Conservation (phyloP, 2,888 invertebrate genomes). For the Ophion slaviceki region DNA sequence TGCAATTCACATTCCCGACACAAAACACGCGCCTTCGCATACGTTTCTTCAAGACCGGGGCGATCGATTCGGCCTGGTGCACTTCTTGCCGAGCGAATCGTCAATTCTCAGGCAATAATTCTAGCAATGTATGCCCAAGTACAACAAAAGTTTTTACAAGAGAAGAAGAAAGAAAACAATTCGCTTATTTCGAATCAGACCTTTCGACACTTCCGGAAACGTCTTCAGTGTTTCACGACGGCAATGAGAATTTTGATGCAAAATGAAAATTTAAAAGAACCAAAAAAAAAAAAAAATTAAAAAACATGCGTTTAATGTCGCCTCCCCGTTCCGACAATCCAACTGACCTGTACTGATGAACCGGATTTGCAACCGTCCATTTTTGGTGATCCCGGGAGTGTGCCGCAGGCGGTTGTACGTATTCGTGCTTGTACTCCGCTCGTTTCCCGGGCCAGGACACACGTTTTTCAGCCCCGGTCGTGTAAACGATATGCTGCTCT, state of each 20-base stretch:
- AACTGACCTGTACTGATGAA: conserved; percentile 83
- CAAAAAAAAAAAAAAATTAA: conserved; percentile 57
- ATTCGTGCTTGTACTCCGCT: conserved; percentile 85
- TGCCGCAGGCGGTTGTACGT: conserved; percentile 86
- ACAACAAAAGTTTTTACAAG: conserved; percentile 1
- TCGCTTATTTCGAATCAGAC: conserved; percentile 2
- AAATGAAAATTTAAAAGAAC: not conserved
- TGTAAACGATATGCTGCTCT: conserved; percentile 84
- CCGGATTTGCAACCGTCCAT: conserved; percentile 85
- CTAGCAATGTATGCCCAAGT: not conserved
- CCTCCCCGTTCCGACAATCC: conserved; percentile 4
- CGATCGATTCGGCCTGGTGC: not conserved
- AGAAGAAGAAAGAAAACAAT: not conserved
- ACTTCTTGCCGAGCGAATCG: not conserved
- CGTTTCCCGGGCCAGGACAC: conserved; percentile 85
- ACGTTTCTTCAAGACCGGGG: not conserved
- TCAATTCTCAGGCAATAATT: not conserved
- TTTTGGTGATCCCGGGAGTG: conserved; percentile 86
- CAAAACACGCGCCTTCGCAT: not conserved
- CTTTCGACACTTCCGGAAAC: not conserved
- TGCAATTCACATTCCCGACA: not conserved
- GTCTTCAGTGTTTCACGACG: conserved; percentile 12
- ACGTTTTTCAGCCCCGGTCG: conserved; percentile 85
- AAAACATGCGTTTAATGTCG: conserved; percentile 10
- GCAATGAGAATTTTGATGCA: conserved; percentile 54